Evolutionary conservation across 2,888 invertebrate species (phyloP), one percentile per base, ranked within the genome.

Genomic region (Ecliptopera silaceata): DNA sequence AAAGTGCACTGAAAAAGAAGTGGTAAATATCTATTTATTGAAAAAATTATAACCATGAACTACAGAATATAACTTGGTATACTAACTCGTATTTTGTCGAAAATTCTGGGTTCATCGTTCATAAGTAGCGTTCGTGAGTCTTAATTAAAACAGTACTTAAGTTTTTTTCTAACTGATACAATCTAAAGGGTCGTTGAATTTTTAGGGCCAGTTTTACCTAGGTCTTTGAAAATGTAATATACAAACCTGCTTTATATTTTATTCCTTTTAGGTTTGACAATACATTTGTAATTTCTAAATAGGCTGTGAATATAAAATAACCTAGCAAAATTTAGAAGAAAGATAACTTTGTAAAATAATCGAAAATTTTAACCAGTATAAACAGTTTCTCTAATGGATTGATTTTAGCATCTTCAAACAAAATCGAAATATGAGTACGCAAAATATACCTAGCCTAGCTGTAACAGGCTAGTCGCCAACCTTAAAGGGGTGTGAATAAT

Each of bases 401-500:
- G n/a, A n/a, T n/a, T n/a, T n/a, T n/a, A n/a, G n/a, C n/a, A n/a
- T n/a, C 26, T 5, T 26, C 26, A 26, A 2, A 6, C 26, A 26
- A 26, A 26, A 26, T 26, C 1, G 4, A 22, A 34, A 4, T n/a
- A 12, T 32, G 12, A 13, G 34, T 29, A 17, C 10, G 18, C 13
- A 34, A 53, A 47, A 22, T 42, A 43, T 47, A 32, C 10, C 26
- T 26, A 56, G 56, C 42, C 18, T 3, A 44, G 18, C 4, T 34
- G 15, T 29, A 43, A 26, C 26, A 6, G 12, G 8, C 26, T 10
- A 18, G 32, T 44, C 34, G 20, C 15, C 3, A 15, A 34, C 43
- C 39, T 42, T 57, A 41, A 41, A 63, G 57, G 65, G 74, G 68
- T 66, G 65, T 77, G 61, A 76, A 80, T 80, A 79, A 81, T 78